Base-by-base conservation (phyloP, 2,888 invertebrate species). In the Tricholauxania praeusta region DNA sequence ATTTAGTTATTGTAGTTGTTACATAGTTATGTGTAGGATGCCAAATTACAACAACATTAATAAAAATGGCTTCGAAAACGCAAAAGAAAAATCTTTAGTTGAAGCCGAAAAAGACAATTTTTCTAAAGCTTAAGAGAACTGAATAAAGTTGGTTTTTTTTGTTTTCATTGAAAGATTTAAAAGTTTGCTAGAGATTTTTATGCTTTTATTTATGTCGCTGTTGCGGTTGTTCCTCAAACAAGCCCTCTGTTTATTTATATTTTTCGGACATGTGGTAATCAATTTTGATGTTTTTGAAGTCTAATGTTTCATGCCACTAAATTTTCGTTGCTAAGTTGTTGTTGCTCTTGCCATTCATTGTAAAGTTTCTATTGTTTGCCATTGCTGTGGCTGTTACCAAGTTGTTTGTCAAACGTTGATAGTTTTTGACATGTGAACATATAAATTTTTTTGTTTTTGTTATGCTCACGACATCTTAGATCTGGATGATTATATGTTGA, bases 321-420 rank as follows among this genome's bases (percentile, higher is more conserved):
- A 47, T 63, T 15, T 47, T 63, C 12, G 17, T 47, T 62, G 5
- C 7, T 62, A 22, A 53, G 51, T 65, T 64, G 51, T 14, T 49
- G 64, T 49, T 63, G 63, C 12, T 60, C 12, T 14, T 32, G 39
- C 47, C 39, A 39, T 47, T 39, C 39, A 39, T 47, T 39, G 39
- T 2, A 39, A 10, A 39, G 39, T 39, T 39, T 39, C 39, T 10
- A 39, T 39, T 39, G 39, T 39, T 39, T 10, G 8, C 39, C 39
- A 39, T 2, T 47, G 53, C 28, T n/a, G 55, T 67, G 32, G 53
- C 7, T 55, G 55, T 51, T 69, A 60, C 28, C 39, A 47, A 22
- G 32, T 62, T 62, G 60, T 60, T 60, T 69, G 69, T 60, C 69
- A 69, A 69, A 69, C 69, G 59, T 52, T 69, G 51, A 69, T 52